Conservation (phyloP, 2,888 invertebrate genomes). For the Erebia palarica region DNA sequence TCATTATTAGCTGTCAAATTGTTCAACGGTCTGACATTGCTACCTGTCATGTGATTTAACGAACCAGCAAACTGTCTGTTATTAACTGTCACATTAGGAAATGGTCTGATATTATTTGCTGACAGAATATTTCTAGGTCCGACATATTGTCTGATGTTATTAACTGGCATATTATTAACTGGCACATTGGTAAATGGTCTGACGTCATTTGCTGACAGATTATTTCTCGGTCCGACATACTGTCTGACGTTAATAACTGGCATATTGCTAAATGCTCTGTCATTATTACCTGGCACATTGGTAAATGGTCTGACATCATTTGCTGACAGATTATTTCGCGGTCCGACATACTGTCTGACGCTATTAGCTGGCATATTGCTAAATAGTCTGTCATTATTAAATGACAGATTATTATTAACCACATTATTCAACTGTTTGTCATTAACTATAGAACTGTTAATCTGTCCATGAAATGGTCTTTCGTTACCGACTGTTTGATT, state of each 20-base stretch:
- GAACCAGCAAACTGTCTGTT: background rate
- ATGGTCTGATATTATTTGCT: background rate
- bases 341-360: background rate
- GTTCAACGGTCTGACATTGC: background rate
- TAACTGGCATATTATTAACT: background rate
- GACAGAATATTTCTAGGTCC: background rate
- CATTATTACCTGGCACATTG: background rate
- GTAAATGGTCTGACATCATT: background rate
- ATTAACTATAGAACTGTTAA: background rate
- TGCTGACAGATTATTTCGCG: background rate
- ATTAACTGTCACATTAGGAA: background rate
- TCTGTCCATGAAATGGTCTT: background rate
- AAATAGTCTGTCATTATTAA: background rate
- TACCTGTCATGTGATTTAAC: background rate
- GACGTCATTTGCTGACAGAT: background rate
- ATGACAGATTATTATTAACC: background rate
- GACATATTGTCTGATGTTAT: background rate
- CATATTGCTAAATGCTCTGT: background rate
- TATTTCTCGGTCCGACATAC: background rate
- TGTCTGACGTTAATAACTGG: background rate
- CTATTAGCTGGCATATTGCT: background rate
- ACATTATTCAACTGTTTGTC: background rate
- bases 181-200: background rate
- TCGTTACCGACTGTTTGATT: background rate
- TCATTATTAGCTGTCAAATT: background rate